Percentiles rank a stretch among this genome's conserved stretches.
phyloP scores from a whole-genome alignment of 2,113 vertebrate genomes.

The Thermophis baileyi region DNA sequence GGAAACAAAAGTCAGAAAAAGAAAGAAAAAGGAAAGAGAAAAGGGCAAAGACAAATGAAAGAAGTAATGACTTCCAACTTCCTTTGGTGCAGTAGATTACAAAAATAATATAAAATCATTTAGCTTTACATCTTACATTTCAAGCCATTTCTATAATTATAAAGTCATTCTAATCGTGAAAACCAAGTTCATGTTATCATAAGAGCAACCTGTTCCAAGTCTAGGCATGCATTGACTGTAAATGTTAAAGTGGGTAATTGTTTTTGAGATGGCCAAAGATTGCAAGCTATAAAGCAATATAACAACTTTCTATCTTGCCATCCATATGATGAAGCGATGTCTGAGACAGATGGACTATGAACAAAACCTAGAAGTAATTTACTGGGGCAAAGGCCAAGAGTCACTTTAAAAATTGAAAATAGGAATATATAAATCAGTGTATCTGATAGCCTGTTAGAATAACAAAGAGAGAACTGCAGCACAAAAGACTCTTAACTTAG shows the following conservation, averaged over 20 bases:
- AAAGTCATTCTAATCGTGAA: not conserved
- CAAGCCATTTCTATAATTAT: not conserved
- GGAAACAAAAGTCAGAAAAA: not conserved
- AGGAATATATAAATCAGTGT: not conserved
- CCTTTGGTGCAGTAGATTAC: too few relatives aligned
- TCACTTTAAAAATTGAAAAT: not conserved
- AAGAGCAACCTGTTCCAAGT: not conserved
- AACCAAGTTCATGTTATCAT: not conserved
- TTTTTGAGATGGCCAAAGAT: not conserved
- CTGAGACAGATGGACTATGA: not conserved
- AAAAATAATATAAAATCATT: not conserved
- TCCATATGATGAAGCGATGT: not conserved
- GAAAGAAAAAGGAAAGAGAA: not conserved
- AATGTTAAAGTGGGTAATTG: not conserved
- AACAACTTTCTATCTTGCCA: not conserved
- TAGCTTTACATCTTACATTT: not conserved
- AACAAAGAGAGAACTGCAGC: not conserved
- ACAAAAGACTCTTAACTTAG: not conserved
- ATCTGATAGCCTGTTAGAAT: not conserved
- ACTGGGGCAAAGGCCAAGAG: not conserved
- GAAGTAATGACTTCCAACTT: not conserved
- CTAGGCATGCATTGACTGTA: not conserved
- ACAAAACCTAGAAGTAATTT: not conserved
- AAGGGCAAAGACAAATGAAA: not conserved
- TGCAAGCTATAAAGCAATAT: not conserved